A percentile compares a stretch with the other conserved stretches of the same genome.
These are phyloP conservation scores for Psilanteris sp. DNA, from an alignment of 1,140 invertebrate genomes.

Conservation along the genomic window DNA sequence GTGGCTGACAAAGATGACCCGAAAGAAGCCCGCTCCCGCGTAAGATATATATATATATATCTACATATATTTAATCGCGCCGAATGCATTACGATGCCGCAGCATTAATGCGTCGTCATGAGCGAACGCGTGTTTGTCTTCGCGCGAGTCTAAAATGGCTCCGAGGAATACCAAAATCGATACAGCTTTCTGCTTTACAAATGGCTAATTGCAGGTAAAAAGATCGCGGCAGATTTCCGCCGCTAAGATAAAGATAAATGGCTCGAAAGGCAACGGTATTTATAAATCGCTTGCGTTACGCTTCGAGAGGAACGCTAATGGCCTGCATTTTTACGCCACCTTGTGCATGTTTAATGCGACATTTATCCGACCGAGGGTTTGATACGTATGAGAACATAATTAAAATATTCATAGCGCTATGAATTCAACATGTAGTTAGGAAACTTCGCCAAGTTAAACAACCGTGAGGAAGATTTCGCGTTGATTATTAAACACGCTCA, in stretches of 20 bases:
- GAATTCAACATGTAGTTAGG: conserved; percentile 35
- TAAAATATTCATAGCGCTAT: conserved; percentile 43
- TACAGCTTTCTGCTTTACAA: background rate
- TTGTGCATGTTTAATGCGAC: conserved; percentile 7
- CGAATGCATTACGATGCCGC: too few relatives aligned
- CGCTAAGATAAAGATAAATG: conserved; percentile 2
- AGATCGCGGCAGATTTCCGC: background rate
- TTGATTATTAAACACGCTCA: conserved; percentile 41
- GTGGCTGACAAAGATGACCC: too few relatives aligned
- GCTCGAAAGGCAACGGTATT: background rate
- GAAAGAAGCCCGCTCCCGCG: too few relatives aligned
- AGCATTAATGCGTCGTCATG: too few relatives aligned
- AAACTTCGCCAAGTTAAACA: conserved; percentile 45
- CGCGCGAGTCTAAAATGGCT: too few relatives aligned
- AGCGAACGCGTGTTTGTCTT: too few relatives aligned
- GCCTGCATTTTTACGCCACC: background rate
- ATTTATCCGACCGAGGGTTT: background rate
- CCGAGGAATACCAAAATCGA: background rate
- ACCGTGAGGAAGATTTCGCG: conserved; percentile 33
- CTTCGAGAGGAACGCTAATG: conserved; percentile 1
- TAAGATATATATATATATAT: too few relatives aligned
- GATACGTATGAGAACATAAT: conserved; percentile 34
- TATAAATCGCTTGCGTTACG: conserved; percentile 2
- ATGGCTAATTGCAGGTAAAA: conserved; percentile 5
- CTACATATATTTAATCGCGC: too few relatives aligned